Evolutionary conservation across 2,888 invertebrate species (phyloP), one percentile per base, ranked within the genome.

Genomic region (Hemithea aestivaria): DNA sequence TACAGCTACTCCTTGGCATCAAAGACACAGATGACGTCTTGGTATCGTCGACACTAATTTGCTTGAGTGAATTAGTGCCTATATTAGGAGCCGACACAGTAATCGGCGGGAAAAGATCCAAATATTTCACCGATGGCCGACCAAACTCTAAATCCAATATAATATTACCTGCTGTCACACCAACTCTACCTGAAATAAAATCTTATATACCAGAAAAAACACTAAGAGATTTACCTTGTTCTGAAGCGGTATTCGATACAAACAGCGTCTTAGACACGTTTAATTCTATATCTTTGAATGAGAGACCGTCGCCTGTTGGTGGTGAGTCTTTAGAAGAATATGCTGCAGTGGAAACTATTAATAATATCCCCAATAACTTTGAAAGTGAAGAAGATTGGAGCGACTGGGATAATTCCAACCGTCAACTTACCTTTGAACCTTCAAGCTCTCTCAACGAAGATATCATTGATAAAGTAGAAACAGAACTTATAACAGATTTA

Each of bases 51-150:
- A 96, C 96, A 7, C 81, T 97, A 30, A 89, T 91, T 38, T 93
- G 94, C 34, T 76, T 97, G 40, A 95, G 96, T 39, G 93, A 94
- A 61, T 78, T 97, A 39, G 94, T 97, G 11, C 94, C 95, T 1
- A 89, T 96, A 47, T 83, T 96, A 33, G 97, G 97, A 7, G 93
- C 96, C 7, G 89, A 92, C n/a, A 89, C 92, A 10, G 96, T 97
- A 0, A 92, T 97, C 27, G 96, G 96, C 2, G 95, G 95, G 0
- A 91, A 92, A 62, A 89, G 96, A 48, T 90, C 90, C 1, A 93
- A 92, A 69, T 83, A 95, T 35, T 97, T 97, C 67, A 93, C 94
- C 10, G 96, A 96, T 69, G 96, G 96, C 5, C 89, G 94, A 56
- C 97, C 97, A 2, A 92, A 92, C 65, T 62, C 79, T 40, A 73